A percentile compares a stretch with the other conserved stretches of the same genome.
phyloP scores from a whole-genome alignment of 2,797 vertebrate species.

The Xenops minutus region DNA sequence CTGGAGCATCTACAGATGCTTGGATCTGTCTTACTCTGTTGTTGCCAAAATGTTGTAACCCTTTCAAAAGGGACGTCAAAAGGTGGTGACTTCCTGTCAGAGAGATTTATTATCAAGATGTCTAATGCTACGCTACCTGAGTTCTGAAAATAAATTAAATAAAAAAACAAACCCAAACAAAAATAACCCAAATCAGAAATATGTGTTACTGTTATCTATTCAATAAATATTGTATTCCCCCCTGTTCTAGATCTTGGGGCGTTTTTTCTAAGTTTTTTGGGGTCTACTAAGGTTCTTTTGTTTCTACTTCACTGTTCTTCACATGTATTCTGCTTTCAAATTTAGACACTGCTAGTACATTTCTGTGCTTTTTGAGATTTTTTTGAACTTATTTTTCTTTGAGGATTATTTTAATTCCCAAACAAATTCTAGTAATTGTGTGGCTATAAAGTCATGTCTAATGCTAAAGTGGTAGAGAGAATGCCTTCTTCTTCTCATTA shows the following conservation, averaged over 20 bases:
- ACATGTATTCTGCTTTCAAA: background rate
- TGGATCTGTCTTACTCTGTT: background rate
- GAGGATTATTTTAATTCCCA: background rate
- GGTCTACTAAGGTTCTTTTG: background rate
- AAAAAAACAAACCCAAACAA: background rate
- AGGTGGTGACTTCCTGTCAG: background rate
- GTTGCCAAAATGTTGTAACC: background rate
- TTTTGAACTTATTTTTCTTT: background rate
- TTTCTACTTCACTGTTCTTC: background rate
- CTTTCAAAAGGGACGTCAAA: background rate
- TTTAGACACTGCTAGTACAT: background rate
- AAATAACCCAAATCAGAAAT: background rate
- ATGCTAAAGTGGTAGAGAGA: background rate
- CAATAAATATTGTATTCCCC: background rate
- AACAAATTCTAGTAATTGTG: background rate
- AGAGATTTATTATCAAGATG: background rate
- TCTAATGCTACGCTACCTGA: background rate
- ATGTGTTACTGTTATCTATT: accelerated
- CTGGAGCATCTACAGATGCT: background rate
- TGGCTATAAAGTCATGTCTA: background rate
- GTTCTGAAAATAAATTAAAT: background rate
- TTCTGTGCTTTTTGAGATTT: background rate
- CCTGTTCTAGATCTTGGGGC: background rate
- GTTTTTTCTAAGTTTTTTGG: accelerated
- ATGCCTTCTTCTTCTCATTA: background rate